These are phyloP conservation scores for Lepus townsendii DNA, from an alignment of 2,797 vertebrate genomes.

Conservation along the genomic window DNA sequence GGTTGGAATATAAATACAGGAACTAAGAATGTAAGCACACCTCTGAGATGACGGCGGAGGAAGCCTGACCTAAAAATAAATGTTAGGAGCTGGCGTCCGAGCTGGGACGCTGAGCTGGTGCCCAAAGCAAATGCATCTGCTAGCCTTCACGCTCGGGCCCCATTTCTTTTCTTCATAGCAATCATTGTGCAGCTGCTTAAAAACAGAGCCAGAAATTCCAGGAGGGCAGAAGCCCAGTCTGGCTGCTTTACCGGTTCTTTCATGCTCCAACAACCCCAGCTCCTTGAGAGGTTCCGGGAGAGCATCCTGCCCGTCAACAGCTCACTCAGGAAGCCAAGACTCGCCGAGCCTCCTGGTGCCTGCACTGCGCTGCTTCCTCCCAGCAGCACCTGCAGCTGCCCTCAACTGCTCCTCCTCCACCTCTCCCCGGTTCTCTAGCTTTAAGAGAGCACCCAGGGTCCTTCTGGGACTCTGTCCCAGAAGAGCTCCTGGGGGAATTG, in stretches of 20 bases:
- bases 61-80: slow-evolving; percentile 41
- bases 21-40: slow-evolving; percentile 60
- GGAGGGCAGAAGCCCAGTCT: neutral
- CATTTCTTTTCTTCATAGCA: neutral
- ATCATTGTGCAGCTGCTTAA: neutral
- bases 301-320: neutral
- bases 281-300: neutral
- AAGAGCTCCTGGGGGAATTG: neutral
- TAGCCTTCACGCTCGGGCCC: neutral
- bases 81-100: neutral
- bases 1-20: slow-evolving; percentile 58
- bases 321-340: neutral
- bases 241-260: neutral
- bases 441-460: neutral
- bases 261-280: neutral
- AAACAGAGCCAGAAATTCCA: neutral
- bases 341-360: neutral
- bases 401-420: neutral
- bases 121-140: neutral
- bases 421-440: neutral
- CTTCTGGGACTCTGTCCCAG: neutral
- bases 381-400: neutral
- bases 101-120: neutral
- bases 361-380: neutral
- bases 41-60: slow-evolving; percentile 18